A percentile compares a stretch with the other conserved stretches of the same genome.
Conservation (phyloP, 2,113 vertebrate species). For the Noturus placidus region DNA sequence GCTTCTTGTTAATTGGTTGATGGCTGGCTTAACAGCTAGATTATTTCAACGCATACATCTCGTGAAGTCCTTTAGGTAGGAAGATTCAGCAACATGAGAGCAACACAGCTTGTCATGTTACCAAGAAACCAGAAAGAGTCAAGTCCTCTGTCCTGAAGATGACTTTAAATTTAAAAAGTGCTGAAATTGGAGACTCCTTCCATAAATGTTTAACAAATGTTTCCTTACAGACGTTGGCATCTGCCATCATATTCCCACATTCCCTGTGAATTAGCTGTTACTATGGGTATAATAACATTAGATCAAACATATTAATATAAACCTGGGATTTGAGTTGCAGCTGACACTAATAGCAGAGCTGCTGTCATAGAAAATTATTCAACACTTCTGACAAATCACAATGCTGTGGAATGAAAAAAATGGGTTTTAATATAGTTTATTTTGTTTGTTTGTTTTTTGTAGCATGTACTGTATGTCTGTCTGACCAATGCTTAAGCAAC, state of each 20-base stretch:
- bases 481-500: not conserved
- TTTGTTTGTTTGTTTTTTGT: not conserved
- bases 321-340: not conserved
- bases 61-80: too few relatives aligned
- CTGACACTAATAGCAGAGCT: not conserved
- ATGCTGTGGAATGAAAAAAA: not conserved
- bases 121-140: not conserved
- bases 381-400: not conserved
- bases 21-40: too few relatives aligned
- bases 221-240: not conserved
- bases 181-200: not conserved
- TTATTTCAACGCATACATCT: too few relatives aligned
- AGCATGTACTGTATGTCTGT: not conserved
- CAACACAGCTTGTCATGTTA: not conserved
- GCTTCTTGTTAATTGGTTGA: too few relatives aligned
- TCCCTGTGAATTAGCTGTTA: not conserved
- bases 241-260: not conserved
- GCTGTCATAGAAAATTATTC: not conserved
- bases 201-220: not conserved
- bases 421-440: too few relatives aligned
- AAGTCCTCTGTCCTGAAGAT: not conserved
- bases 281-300: not conserved
- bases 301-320: not conserved
- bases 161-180: not conserved
- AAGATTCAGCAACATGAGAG: not conserved